Conservation (phyloP, 2,113 vertebrate species). For the Equus quagga region DNA sequence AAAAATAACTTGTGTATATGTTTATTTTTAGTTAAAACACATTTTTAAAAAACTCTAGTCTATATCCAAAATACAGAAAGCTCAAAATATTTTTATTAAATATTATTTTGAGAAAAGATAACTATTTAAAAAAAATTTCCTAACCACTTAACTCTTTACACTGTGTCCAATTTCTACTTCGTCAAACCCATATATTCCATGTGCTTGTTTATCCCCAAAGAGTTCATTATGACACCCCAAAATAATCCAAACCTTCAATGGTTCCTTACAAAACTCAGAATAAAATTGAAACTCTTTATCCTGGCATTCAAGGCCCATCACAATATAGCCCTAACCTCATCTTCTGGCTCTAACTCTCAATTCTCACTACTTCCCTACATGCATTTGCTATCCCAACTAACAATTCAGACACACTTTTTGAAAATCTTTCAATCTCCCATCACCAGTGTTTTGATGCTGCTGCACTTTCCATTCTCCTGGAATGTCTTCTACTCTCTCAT, state of each 20-base stretch:
- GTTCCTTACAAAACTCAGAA: neutral
- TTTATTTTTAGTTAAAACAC: neutral
- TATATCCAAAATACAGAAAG: constrained; percentile 22
- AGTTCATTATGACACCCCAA: neutral
- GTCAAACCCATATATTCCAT: neutral
- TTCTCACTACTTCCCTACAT: neutral
- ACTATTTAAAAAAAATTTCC: neutral
- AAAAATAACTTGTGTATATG: neutral
- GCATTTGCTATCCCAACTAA: neutral
- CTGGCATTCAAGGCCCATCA: neutral
- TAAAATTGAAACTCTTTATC: neutral
- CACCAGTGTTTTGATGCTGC: neutral
- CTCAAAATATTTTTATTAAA: neutral
- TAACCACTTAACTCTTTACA: neutral
- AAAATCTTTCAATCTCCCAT: neutral
- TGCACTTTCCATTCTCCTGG: neutral
- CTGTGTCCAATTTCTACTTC: neutral
- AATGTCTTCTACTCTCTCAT: neutral
- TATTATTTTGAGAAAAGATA: neutral
- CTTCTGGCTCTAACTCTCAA: neutral
- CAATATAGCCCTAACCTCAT: neutral
- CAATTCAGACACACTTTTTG: neutral
- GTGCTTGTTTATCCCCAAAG: neutral
- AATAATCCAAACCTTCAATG: neutral
- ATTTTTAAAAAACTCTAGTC: neutral